Conservation (phyloP, 2,888 invertebrate genomes). For the Nymphalis polychloros region DNA sequence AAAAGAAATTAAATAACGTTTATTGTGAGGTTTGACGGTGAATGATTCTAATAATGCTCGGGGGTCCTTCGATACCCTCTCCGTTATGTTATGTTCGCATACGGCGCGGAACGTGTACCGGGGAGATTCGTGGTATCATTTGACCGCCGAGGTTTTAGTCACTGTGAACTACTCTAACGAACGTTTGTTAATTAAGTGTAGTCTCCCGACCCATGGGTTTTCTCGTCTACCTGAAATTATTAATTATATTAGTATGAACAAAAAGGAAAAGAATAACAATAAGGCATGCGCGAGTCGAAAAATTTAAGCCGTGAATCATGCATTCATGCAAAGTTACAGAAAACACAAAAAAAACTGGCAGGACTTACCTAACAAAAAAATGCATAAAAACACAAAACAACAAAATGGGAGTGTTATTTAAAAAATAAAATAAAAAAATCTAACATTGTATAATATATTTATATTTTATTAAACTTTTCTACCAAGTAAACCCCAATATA, state of each 20-base stretch:
- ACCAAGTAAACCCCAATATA: slow-evolving; percentile 82
- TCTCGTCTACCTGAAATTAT: slow-evolving; percentile 80
- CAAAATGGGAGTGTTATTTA: slow-evolving; percentile 36
- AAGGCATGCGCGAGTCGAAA: slow-evolving; percentile 57
- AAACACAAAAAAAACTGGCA: slow-evolving; percentile 37
- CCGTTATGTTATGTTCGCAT: slow-evolving; percentile 31
- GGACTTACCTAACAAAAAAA: slow-evolving; percentile 61
- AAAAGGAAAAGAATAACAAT: slow-evolving; percentile 60
- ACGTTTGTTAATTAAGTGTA: slow-evolving; percentile 73
- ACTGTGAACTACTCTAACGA: slow-evolving; percentile 57
- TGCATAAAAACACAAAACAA: slow-evolving; percentile 24
- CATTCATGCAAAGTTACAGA: slow-evolving; percentile 60
- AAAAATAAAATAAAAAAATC: slow-evolving; percentile 59
- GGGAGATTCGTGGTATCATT: slow-evolving; percentile 31
- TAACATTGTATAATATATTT: slow-evolving; percentile 63
- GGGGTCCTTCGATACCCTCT: slow-evolving; percentile 26
- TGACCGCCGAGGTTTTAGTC: slow-evolving; percentile 56
- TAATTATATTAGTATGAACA: slow-evolving; percentile 81
- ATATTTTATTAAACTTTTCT: slow-evolving; percentile 80
- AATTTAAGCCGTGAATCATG: slow-evolving; percentile 63
- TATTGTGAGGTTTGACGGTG: slow-evolving; percentile 54
- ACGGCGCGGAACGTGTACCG: slow-evolving; percentile 38
- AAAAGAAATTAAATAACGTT: slow-evolving; percentile 66
- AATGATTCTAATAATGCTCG: slow-evolving; percentile 37
- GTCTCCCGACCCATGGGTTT: slow-evolving; percentile 79